phyloP scores from a whole-genome alignment of 2,888 invertebrate species.

The Sussaba pulchella region DNA sequence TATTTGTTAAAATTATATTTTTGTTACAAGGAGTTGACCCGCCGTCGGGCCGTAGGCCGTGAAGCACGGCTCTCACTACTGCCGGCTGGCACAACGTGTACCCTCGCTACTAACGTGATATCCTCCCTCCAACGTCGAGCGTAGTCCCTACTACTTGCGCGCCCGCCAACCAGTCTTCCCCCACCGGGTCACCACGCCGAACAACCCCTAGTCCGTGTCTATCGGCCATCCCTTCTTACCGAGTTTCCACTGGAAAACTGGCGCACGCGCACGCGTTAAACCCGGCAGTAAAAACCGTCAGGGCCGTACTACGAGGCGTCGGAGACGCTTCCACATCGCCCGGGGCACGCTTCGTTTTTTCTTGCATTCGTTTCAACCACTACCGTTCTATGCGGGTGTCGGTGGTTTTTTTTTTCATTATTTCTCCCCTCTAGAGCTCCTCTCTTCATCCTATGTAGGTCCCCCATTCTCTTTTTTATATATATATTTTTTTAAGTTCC shows the following conservation, averaged over 20 bases:
- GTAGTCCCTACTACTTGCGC: conserved; percentile 51
- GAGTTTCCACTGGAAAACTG: conserved; percentile 50
- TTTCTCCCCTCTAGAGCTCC: conserved; percentile 35
- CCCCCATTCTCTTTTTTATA: not conserved
- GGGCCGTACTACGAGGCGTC: conserved; percentile 55
- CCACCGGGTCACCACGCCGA: conserved; percentile 35
- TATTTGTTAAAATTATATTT: conserved; percentile 27
- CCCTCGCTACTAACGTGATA: conserved; percentile 79
- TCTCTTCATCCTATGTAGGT: conserved; percentile 6
- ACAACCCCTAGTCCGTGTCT: conserved; percentile 32
- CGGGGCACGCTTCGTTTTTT: conserved; percentile 53
- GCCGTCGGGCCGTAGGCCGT: conserved; percentile 77
- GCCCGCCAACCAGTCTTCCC: conserved; percentile 58
- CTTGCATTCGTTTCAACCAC: conserved; percentile 41
- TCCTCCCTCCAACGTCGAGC: conserved; percentile 59
- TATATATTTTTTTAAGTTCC: no score
- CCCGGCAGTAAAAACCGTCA: conserved; percentile 60
- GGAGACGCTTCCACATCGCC: conserved; percentile 53
- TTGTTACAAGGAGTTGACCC: conserved; percentile 57
- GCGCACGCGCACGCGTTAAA: conserved; percentile 51
- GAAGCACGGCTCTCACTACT: conserved; percentile 82
- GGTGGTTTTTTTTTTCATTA: conserved; percentile 37
- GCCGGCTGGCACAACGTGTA: conserved; percentile 83
- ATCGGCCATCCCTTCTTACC: conserved; percentile 42
- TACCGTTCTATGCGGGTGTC: not conserved